These are phyloP conservation scores for Macropodus opercularis DNA, from an alignment of 2,797 vertebrate species.

Conservation along the genomic window DNA sequence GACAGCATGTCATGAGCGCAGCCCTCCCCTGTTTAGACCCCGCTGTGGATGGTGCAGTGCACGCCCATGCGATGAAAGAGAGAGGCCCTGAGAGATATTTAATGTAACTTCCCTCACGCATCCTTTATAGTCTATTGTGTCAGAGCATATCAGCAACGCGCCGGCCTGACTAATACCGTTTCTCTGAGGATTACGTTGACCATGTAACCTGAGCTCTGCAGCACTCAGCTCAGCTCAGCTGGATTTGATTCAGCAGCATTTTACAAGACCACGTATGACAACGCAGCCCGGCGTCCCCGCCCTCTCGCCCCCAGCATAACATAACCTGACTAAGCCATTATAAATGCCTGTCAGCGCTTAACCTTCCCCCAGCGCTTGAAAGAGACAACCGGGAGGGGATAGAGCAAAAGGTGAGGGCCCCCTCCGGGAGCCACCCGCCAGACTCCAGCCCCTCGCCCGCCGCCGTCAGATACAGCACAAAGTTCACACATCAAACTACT, in stretches of 20 bases:
- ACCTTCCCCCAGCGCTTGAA: conserved; percentile 60
- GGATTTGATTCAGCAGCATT: conserved; percentile 57
- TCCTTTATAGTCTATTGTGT: conserved; percentile 43
- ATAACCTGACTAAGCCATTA: conserved; percentile 56
- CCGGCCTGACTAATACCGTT: conserved; percentile 28
- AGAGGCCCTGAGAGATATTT: conserved; percentile 42
- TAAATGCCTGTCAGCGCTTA: conserved; percentile 61
- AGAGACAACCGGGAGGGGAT: conserved; percentile 52
- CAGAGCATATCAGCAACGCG: conserved; percentile 36
- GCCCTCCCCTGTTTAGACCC: conserved; percentile 44
- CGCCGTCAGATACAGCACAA: conserved; percentile 24
- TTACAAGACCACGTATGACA: conserved; percentile 61
- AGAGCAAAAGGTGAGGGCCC: conserved; percentile 40
- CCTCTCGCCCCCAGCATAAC: conserved; percentile 44
- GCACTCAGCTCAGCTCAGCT: conserved; percentile 39
- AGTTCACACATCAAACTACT: conserved; percentile 39
- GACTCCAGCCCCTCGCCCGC: conserved; percentile 30
- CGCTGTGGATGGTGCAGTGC: conserved; percentile 49
- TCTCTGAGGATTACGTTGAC: conserved; percentile 40
- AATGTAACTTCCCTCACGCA: conserved; percentile 50
- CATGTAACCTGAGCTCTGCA: conserved; percentile 56
- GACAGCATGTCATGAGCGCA: conserved; percentile 54
- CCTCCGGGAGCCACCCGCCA: conserved; percentile 31
- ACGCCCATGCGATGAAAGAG: conserved; percentile 54
- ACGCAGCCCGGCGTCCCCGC: conserved; percentile 25